Percentiles rank a stretch among this genome's conserved stretches.
phyloP scores from a whole-genome alignment of 2,888 invertebrate genomes.

The Eilema depressum region DNA sequence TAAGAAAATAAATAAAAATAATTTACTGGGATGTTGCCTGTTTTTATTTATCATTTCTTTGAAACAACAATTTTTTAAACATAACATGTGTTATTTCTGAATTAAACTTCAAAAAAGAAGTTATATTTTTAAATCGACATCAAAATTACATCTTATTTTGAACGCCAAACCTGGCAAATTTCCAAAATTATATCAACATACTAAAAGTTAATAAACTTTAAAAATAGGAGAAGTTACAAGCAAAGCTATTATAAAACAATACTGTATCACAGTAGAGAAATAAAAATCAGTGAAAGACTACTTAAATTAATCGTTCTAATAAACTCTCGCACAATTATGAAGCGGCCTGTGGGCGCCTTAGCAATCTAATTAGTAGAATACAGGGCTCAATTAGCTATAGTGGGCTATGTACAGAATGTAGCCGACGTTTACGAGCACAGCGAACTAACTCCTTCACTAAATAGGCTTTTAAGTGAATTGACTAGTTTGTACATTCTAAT shows the following conservation, averaged over 20 bases:
- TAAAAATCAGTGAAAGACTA: slow-evolving; percentile 4
- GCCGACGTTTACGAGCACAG: slow-evolving; percentile 29
- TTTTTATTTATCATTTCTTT: too few species aligned
- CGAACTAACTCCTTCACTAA: slow-evolving; percentile 29
- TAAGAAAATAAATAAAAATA: too few species aligned
- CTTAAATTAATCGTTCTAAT: slow-evolving; percentile 3
- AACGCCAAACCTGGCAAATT: too few species aligned
- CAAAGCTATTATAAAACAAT: not conserved
- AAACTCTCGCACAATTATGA: slow-evolving; percentile 27
- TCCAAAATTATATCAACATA: too few species aligned
- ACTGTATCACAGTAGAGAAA: not conserved
- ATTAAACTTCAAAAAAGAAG: too few species aligned
- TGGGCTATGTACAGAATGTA: slow-evolving; percentile 4
- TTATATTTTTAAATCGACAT: too few species aligned
- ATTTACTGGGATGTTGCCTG: too few species aligned
- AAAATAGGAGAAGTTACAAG: too few species aligned
- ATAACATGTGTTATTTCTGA: too few species aligned
- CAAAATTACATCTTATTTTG: too few species aligned
- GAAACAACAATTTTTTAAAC: too few species aligned
- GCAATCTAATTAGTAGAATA: slow-evolving; percentile 47
- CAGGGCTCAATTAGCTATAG: slow-evolving; percentile 11
- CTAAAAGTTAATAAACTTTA: not conserved
- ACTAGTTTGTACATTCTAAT: slow-evolving; percentile 8
- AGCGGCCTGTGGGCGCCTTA: slow-evolving; percentile 39
- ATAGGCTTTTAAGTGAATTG: slow-evolving; percentile 45